These are phyloP conservation scores for Brachionichthys hirsutus DNA, from an alignment of 2,113 vertebrate species.

Conservation along the genomic window DNA sequence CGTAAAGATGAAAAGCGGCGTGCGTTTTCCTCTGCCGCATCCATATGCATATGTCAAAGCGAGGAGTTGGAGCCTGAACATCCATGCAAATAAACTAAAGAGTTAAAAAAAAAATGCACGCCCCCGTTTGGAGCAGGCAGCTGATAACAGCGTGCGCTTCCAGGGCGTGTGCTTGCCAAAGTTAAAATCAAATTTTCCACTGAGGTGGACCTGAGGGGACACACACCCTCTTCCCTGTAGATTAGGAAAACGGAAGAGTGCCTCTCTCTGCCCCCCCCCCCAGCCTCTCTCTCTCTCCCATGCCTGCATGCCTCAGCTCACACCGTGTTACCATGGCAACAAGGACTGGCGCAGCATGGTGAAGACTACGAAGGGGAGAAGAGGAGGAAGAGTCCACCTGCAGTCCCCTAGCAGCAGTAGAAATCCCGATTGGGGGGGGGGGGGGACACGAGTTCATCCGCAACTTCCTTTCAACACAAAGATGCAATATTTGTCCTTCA, in stretches of 20 bases:
- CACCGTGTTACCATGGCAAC: conserved; percentile 71
- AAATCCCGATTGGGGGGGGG: conserved; percentile 4
- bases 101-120: conserved; percentile 20
- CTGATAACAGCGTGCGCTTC: conserved; percentile 5
- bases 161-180: conserved; percentile 12
- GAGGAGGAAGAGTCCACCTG: conserved; percentile 49
- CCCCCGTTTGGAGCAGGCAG: background rate
- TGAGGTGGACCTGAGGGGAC: conserved; percentile 22
- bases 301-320: conserved; percentile 44
- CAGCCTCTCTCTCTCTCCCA: conserved; percentile 10
- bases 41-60: background rate
- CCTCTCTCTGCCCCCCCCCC: conserved; percentile 35
- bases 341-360: conserved; percentile 55
- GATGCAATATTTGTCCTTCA: conserved; percentile 54
- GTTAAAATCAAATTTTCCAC: conserved; percentile 39
- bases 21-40: conserved; percentile 7
- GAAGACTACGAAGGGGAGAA: conserved; percentile 46
- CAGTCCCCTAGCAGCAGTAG: conserved; percentile 32
- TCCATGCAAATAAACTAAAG: conserved; percentile 3
- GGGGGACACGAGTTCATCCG: conserved; percentile 36
- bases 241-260: conserved; percentile 48
- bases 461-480: conserved; percentile 26
- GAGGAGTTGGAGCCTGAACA: background rate
- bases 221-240: conserved; percentile 40
- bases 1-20: too few relatives aligned